Evolutionary conservation across 2,797 vertebrate species (phyloP).

Genomic region (Melanogrammus aeglefinus): DNA sequence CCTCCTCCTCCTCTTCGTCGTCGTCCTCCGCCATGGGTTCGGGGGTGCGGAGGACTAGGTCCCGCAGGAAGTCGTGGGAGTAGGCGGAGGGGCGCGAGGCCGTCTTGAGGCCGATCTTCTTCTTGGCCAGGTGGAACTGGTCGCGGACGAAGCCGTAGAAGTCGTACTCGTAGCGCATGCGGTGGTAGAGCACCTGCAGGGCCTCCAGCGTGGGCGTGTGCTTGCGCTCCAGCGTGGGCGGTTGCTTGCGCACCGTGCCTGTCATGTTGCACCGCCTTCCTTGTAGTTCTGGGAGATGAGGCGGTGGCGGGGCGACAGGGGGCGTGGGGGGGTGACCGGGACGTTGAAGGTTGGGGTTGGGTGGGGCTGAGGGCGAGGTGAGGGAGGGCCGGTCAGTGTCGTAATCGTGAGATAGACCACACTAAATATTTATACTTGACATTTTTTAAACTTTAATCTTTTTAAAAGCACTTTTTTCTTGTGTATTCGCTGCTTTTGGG

Average conservation of each 20-base stretch:
- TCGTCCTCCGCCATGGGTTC: slow-evolving; percentile 86
- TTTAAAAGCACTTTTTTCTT: no score
- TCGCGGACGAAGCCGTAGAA: slow-evolving; percentile 96
- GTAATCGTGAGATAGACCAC: background rate
- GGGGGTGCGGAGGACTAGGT: slow-evolving; percentile 84
- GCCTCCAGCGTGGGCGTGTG: slow-evolving; percentile 90
- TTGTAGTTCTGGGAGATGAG: no score
- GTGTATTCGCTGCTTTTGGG: no score
- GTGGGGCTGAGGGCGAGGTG: no score
- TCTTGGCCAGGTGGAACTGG: slow-evolving; percentile 94
- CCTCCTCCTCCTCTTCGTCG: slow-evolving; percentile 83
- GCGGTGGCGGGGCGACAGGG: no score
- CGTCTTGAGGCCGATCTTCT: slow-evolving; percentile 93
- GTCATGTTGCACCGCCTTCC: slow-evolving; percentile 96
- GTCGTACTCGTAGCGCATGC: slow-evolving; percentile 94
- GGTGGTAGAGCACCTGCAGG: slow-evolving; percentile 91
- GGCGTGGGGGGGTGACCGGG: no score
- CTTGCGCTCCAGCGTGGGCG: slow-evolving; percentile 90
- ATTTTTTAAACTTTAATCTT: no score
- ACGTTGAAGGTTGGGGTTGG: no score
- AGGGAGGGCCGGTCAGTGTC: background rate
- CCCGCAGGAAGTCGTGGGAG: slow-evolving; percentile 78
- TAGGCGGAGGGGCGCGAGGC: slow-evolving; percentile 61
- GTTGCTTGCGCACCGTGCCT: slow-evolving; percentile 92
- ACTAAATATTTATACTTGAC: no score